phyloP scores from a whole-genome alignment of 2,113 vertebrate species.

The Pontoporia blainvillei region DNA sequence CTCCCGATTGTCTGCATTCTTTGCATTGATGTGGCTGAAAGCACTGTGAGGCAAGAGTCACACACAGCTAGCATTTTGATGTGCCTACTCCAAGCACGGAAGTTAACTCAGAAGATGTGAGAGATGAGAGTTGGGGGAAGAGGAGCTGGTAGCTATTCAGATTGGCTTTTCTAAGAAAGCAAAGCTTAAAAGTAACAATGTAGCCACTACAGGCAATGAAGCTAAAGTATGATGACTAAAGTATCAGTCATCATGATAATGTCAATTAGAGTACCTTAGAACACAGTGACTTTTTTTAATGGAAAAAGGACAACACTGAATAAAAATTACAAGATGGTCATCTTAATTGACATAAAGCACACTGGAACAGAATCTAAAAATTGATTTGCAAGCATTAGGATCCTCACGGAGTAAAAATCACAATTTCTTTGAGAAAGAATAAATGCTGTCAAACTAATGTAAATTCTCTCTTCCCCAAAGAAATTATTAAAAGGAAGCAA shows the following conservation, averaged over 20 bases:
- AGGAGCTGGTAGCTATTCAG: not conserved
- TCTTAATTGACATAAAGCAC: not conserved
- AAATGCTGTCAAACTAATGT: not conserved
- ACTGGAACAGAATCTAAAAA: not conserved
- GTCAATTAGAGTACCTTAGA: not conserved
- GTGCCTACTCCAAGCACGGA: not conserved
- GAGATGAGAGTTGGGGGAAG: not conserved
- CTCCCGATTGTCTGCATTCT: not conserved
- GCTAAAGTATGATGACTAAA: not conserved
- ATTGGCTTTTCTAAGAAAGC: not conserved
- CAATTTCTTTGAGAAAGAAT: not conserved
- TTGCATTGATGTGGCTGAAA: not conserved
- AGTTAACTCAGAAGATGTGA: not conserved
- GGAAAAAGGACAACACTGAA: not conserved
- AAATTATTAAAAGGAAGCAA: not conserved
- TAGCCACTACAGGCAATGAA: not conserved
- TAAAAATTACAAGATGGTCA: conserved; percentile 18
- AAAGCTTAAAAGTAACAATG: not conserved
- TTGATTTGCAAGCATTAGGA: not conserved
- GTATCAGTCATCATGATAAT: not conserved
- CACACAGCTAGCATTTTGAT: not conserved
- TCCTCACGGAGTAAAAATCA: not conserved
- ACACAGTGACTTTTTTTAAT: not conserved
- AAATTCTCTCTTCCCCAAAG: not conserved
- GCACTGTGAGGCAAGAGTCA: not conserved